Conservation (phyloP, 2,113 vertebrate genomes). For the Hippocampus guttulatus region DNA sequence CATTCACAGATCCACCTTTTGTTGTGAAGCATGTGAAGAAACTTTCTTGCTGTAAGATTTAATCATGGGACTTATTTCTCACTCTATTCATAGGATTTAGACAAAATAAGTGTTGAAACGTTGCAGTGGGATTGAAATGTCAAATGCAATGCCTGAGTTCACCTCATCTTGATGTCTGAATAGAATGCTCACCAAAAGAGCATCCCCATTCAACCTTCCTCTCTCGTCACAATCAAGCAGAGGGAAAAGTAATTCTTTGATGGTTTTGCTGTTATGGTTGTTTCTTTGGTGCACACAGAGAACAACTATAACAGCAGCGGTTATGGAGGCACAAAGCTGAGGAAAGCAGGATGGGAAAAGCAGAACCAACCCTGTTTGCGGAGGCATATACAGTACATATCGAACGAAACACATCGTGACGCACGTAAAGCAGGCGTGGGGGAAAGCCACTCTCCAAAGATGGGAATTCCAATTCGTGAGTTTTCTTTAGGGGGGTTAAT, state of each 20-base stretch:
- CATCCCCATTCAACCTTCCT: conserved; percentile 15
- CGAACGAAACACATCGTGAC: background rate
- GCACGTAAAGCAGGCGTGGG: too few species aligned
- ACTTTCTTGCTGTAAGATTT: conserved; percentile 4
- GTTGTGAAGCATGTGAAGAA: conserved; percentile 23
- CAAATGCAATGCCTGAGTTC: conserved; percentile 20
- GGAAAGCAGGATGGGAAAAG: background rate
- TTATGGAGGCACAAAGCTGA: conserved; percentile 14
- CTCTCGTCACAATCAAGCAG: conserved; percentile 1
- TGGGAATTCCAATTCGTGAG: too few species aligned
- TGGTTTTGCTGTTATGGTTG: conserved; percentile 14
- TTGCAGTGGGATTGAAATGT: conserved; percentile 22
- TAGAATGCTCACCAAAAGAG: conserved; percentile 21
- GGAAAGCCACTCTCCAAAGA: too few species aligned
- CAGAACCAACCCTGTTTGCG: background rate
- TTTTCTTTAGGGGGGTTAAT: too few species aligned
- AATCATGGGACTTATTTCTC: conserved; percentile 18
- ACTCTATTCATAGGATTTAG: conserved; percentile 19
- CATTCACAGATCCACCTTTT: conserved; percentile 16
- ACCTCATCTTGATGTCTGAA: conserved; percentile 25
- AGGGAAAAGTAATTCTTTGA: conserved; percentile 11
- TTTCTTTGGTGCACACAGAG: conserved; percentile 12
- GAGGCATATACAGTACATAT: background rate
- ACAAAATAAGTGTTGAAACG: conserved; percentile 16
- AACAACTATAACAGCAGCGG: conserved; percentile 10